Evolutionary conservation across 2,113 vertebrate genomes (phyloP).

Genomic region (Coreoperca whiteheadi): DNA sequence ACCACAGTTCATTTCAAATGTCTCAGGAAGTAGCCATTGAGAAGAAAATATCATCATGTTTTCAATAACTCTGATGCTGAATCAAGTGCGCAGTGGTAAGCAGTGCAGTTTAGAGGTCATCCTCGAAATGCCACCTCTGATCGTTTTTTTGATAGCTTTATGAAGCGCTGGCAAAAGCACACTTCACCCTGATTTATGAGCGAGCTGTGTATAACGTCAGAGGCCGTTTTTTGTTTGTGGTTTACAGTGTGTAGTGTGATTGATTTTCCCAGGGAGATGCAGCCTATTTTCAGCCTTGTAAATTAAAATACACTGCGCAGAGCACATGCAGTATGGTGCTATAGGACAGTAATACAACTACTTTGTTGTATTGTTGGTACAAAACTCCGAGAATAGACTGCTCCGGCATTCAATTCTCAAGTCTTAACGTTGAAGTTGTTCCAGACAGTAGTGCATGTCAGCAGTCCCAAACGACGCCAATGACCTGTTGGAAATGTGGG

Average conservation of each 20-base stretch:
- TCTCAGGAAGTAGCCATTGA: conserved; percentile 66
- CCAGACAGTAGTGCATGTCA: background rate
- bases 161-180: conserved; percentile 39
- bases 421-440: background rate
- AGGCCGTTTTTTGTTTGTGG: conserved; percentile 28
- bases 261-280: conserved; percentile 41
- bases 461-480: background rate
- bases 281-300: conserved; percentile 34
- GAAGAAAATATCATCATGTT: conserved; percentile 58
- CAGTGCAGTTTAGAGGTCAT: conserved; percentile 68
- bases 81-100: conserved; percentile 47
- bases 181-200: conserved; percentile 59
- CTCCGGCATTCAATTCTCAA: background rate
- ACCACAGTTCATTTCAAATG: conserved; percentile 52
- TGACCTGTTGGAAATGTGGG: background rate
- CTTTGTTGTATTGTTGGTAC: background rate
- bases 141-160: conserved; percentile 55
- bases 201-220: conserved; percentile 21
- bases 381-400: background rate
- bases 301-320: conserved; percentile 16
- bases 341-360: background rate
- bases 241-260: conserved; percentile 20
- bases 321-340: background rate
- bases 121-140: conserved; percentile 68
- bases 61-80: conserved; percentile 61